Base-by-base conservation (phyloP, 1,140 invertebrate genomes). In the Mesaphorura yosii region DNA sequence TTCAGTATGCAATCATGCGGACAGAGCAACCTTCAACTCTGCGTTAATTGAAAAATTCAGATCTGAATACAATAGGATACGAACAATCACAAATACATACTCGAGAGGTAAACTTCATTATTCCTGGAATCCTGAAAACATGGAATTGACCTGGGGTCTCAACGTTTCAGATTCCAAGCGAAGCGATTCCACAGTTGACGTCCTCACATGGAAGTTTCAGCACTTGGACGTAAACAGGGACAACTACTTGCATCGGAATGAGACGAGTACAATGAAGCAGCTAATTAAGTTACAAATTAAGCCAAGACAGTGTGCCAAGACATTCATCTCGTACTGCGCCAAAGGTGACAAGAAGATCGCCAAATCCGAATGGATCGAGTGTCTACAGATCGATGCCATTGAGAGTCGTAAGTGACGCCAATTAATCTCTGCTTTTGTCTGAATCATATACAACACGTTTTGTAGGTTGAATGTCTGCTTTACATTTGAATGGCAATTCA, bases 271-370 rank as follows among this genome's bases (percentile, higher is more conserved):
- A 52, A 70, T 94, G 4, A 77, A 81, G 50, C 74, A 81, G 56
- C 75, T 92, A 25, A 82, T 91, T 1, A 86, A 83, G 66, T 86
- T 87, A 70, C 80, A 84, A 22, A 83, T 93, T 19, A 83, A 84
- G 61, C 90, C 90, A 10, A 83, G 83, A 67, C 77, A 83, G 54
- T 94, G 90, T 70, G 86, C 88, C 47, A 81, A 84, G 59, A 81
- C 78, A n/a, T 94, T 93, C 72, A 79, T 85, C 1, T 78, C 81
- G 48, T 79, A 80, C 55, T 94, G 90, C 70, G 89, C 94, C 70
- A 71, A 79, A 29, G 80, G 73, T 34, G 84, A 94, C 71, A 76
- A 78, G 17, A 78, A 75, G 54, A 79, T 92, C 29, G 79, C 83
- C 4, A 74, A 74, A 22, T 58, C 59, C 14, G 89, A 93, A 70